Base-by-base conservation (phyloP, 2,113 vertebrate genomes). In the Atlantisia rogersi region DNA sequence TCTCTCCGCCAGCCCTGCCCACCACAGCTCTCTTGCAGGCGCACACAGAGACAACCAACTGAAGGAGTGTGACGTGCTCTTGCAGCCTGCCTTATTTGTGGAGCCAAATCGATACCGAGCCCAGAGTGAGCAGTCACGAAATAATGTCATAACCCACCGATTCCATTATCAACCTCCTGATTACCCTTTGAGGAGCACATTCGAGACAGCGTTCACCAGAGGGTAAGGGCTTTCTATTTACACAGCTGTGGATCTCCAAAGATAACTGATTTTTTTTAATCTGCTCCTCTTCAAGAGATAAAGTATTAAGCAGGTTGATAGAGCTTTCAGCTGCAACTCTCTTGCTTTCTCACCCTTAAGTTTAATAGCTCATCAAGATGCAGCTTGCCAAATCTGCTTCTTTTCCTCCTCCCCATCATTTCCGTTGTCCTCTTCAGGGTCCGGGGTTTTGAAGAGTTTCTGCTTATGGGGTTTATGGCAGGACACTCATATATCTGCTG, bases 71-170 rank as follows among this genome's bases (percentile, higher is more conserved):
- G 69, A 8, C 0, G 1, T 4, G 4, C 35, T 39, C 24, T 12
- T 26, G 10, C 1, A 16, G 31, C 52, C 68, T 37, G 28, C 32
- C 39, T n/a, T 17, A 16, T 46, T 31, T 65, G 29, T 24, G 44
- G 21, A 73, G 50, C 12, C 40, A 44, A 58, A 58, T 7, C 4
- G 0, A 46, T 9, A 5, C 9, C 0, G 0, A 76, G 52, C 20
- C 52, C 88, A 70, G 22, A 5, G 22, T 3, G 9, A 80, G 62
- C 69, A 85, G n/a, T 15, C 50, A 39, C 7, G 1, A 50, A 86
- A 88, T 25, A 35, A 42, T 26, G 15, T 56, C 79, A 68, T 40
- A 93, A 82, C 60, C 32, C 52, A 31, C 7, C 6, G 4, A 8
- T 26, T 37, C 76, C 60, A 37, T 12, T 4, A 15, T 55, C 68